A percentile compares a stretch with the other conserved stretches of the same genome.
Conservation (phyloP, 2,797 vertebrate genomes). For the Pangasius larnaudii region DNA sequence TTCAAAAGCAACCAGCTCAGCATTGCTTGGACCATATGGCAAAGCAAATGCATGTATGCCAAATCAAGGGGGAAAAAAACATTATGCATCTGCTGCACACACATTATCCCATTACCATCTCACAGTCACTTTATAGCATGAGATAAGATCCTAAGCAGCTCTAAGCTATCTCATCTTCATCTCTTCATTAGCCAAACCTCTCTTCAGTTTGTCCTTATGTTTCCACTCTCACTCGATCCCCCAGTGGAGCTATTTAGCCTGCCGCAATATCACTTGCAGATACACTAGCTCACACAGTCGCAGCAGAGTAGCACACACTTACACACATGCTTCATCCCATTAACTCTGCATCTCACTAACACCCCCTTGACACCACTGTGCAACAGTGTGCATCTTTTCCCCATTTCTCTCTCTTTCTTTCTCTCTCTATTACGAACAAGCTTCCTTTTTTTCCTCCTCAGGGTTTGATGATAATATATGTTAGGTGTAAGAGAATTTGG, state of each 20-base stretch:
- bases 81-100: slow-evolving; percentile 42
- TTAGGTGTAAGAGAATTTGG: not conserved
- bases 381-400: slow-evolving; percentile 45
- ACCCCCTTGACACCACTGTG: slow-evolving; percentile 48
- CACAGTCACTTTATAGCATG: slow-evolving; percentile 42
- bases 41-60: slow-evolving; percentile 17
- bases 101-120: slow-evolving; percentile 47
- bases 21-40: slow-evolving; percentile 30
- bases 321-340: slow-evolving; percentile 55
- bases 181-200: slow-evolving; percentile 53
- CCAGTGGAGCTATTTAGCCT: slow-evolving; percentile 56
- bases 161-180: slow-evolving; percentile 45
- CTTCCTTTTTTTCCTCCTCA: not conserved
- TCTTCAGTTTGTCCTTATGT: slow-evolving; percentile 54
- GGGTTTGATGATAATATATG: slow-evolving; percentile 4
- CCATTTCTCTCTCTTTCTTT: slow-evolving; percentile 8
- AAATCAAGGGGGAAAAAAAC: not conserved
- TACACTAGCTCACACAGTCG: slow-evolving; percentile 28
- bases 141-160: slow-evolving; percentile 45
- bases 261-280: slow-evolving; percentile 50
- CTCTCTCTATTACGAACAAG: slow-evolving; percentile 9
- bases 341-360: slow-evolving; percentile 51
- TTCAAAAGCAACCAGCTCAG: slow-evolving; percentile 4
- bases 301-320: slow-evolving; percentile 41
- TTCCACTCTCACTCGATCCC: slow-evolving; percentile 47